Evolutionary conservation across 2,888 invertebrate genomes (phyloP), one percentile per base, ranked within the genome.

Genomic region (Octodonta nipae): DNA sequence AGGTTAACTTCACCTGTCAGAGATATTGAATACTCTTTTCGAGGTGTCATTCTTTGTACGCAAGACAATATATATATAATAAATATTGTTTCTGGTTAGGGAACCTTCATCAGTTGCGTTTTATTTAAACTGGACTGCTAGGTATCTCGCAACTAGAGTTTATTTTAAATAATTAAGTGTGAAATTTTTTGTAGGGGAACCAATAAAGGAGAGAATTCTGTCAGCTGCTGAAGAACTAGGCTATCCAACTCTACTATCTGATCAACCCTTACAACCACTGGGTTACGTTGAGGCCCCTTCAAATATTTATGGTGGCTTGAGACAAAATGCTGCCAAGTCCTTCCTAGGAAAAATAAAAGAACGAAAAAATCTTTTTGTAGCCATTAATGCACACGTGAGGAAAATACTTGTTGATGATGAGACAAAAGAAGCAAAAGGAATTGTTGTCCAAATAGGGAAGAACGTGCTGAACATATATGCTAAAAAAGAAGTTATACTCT

Each of bases 271-370:
- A 5, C 43, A 45, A 2, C 59, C 47, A 13, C 36, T 51, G 15
- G 58, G 60, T 4, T 49, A 46, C 27, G 48, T 49, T 16, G 46
- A 54, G n/a, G 12, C 43, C 2, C 28, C 47, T 3, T 39, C 34
- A 11, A 50, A 46, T n/a, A 47, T 64, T 50, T 40, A 58, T 47
- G 51, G 63, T 50, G 51, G 66, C 45, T 52, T 57, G 2, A 46
- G 63, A 20, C 52, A 60, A 8, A 67, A 63, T 40, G 55, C 82
- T 1, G 78, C 81, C 4, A 86, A 82, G 61, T 83, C 75, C 0
- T 87, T 78, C 52, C 55, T 87, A 3, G 32, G 66, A 64, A 46
- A 61, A 56, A 27, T 60, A 0, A 61, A 66, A 17, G 54, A 69
- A 8, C 55, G 73, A 3, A 48, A 56, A 4, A 79, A 79, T 54